Conservation (phyloP, 2,113 vertebrate genomes). For the Protobothrops mucrosquamatus region DNA sequence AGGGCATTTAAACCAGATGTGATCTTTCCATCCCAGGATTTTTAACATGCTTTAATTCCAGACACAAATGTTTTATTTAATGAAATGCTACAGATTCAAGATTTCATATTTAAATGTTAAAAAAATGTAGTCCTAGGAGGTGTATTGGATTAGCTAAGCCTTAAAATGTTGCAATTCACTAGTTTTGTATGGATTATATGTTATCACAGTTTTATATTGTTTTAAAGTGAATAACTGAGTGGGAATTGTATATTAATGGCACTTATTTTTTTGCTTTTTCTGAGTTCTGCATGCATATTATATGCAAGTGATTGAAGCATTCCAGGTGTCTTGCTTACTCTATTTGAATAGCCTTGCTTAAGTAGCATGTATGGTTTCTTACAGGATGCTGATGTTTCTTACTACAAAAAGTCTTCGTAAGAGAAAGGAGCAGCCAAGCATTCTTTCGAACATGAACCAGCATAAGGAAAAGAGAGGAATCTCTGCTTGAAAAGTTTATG, state of each 20-base stretch:
- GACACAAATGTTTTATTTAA: background rate
- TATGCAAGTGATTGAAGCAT: background rate
- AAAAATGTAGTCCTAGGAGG: background rate
- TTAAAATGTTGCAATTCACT: background rate
- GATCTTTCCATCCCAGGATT: background rate
- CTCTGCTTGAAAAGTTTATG: background rate
- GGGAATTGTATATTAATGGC: background rate
- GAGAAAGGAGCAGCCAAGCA: fast-evolving
- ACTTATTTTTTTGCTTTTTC: background rate
- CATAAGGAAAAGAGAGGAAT: background rate
- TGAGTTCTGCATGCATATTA: no score
- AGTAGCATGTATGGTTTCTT: conserved; percentile 31
- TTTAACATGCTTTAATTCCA: background rate
- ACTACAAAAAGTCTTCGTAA: conserved; percentile 73
- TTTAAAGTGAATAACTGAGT: background rate
- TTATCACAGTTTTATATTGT: background rate
- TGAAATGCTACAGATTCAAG: background rate
- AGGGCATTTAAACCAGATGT: no score
- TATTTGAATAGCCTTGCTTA: conserved; percentile 7
- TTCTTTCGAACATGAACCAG: background rate
- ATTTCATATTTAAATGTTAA: background rate
- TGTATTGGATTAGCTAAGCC: background rate
- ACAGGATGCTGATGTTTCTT: conserved; percentile 85
- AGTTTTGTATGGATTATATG: background rate
- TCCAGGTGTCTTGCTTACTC: background rate